Conservation (phyloP, 2,797 vertebrate species). For the Tapirus indicus region DNA sequence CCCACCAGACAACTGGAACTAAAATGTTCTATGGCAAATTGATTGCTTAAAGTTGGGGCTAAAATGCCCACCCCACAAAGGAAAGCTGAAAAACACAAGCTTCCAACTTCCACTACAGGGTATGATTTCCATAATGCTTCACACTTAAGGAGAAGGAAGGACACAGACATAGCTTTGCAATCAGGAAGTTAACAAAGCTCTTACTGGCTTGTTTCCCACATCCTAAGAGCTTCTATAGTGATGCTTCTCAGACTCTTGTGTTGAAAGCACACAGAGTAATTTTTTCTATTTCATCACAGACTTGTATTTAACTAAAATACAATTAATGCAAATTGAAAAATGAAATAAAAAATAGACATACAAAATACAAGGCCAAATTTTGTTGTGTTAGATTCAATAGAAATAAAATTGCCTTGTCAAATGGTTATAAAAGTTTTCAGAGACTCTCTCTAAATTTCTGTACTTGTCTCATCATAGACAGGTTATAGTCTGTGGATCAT, state of each 20-base stretch:
- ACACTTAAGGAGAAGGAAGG: not conserved
- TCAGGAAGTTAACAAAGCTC: not conserved
- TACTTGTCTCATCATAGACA: not conserved
- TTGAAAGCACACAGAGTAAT: not conserved
- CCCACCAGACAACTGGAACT: not conserved
- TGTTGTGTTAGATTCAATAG: not conserved
- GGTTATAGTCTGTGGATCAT: not conserved
- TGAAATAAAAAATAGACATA: conserved; percentile 52
- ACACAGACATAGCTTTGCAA: not conserved
- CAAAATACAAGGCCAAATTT: conserved; percentile 30
- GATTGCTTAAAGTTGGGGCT: not conserved
- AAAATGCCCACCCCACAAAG: not conserved
- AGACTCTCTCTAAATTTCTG: not conserved
- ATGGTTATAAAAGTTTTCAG: not conserved
- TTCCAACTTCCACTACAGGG: not conserved
- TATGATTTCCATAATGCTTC: not conserved
- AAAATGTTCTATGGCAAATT: not conserved
- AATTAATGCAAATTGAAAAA: conserved; percentile 53
- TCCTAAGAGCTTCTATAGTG: not conserved
- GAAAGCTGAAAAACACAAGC: not conserved
- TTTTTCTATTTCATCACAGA: not conserved
- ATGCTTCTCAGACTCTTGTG: not conserved
- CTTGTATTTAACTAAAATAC: conserved; percentile 9
- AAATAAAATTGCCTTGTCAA: conserved; percentile 59
- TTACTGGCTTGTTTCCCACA: not conserved